A percentile compares a stretch with the other conserved stretches of the same genome.
Conservation (phyloP, 2,113 vertebrate genomes). For the Panthera leo region DNA sequence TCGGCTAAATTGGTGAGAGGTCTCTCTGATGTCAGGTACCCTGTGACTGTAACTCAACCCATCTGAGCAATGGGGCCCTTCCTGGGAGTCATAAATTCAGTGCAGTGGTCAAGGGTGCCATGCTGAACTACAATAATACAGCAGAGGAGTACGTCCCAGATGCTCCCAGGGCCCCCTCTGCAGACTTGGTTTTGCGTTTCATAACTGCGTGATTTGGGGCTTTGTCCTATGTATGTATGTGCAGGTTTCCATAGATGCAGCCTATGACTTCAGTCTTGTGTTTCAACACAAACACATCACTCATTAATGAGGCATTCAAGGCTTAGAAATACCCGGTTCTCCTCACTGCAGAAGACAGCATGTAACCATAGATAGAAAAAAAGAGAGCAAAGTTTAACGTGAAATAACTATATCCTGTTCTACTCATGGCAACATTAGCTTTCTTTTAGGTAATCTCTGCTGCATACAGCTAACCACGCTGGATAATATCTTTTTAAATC, state of each 20-base stretch:
- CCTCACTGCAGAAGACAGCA: neutral
- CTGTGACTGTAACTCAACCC: neutral
- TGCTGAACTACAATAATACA: neutral
- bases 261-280: neutral
- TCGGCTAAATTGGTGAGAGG: neutral
- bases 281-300: neutral
- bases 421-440: neutral
- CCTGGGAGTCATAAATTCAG: neutral
- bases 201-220: neutral
- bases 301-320: neutral
- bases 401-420: neutral
- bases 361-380: neutral
- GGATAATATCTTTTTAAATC: neutral
- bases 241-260: neutral
- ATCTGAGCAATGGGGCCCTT: neutral
- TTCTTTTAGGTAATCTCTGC: neutral
- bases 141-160: neutral
- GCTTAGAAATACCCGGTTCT: neutral
- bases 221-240: neutral
- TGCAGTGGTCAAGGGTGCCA: rapidly evolving
- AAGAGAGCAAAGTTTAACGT: neutral
- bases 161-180: neutral
- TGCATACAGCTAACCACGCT: neutral
- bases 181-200: neutral
- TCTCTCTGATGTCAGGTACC: neutral